Conservation (phyloP, 2,797 vertebrate species). For the Microcaecilia unicolor region DNA sequence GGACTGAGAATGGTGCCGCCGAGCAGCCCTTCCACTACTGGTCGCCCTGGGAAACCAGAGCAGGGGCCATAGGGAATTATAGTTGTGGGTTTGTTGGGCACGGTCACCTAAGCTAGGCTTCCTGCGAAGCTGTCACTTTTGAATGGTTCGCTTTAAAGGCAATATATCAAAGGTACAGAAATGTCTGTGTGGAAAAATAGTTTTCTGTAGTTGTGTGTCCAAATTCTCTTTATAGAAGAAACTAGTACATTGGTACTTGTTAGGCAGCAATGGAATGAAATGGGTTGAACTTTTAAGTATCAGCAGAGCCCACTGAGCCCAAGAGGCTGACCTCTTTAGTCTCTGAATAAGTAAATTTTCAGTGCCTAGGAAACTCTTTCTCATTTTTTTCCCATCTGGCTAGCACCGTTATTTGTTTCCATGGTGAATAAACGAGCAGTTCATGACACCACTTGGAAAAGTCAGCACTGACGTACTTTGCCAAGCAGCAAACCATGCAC, state of each 20-base stretch:
- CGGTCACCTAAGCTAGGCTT: neutral
- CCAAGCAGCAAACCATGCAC: slow-evolving; percentile 19
- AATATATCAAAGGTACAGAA: neutral
- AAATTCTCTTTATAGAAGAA: slow-evolving; percentile 3
- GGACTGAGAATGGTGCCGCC: too few relatives aligned
- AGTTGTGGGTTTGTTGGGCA: neutral
- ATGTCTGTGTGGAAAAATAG: neutral
- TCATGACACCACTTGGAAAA: slow-evolving; percentile 33
- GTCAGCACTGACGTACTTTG: slow-evolving; percentile 43
- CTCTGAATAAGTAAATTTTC: slow-evolving; percentile 38
- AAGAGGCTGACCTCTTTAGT: slow-evolving; percentile 20
- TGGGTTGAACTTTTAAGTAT: slow-evolving; percentile 32
- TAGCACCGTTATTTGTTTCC: slow-evolving; percentile 58
- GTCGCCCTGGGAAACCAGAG: neutral
- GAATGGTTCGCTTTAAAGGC: neutral
- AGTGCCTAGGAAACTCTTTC: slow-evolving; percentile 30
- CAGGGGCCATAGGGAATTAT: too few relatives aligned
- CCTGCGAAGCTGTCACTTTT: neutral
- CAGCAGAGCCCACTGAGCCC: slow-evolving; percentile 17
- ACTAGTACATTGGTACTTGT: slow-evolving; percentile 13
- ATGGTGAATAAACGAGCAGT: slow-evolving; percentile 58
- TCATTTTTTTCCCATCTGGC: slow-evolving; percentile 11
- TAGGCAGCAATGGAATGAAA: slow-evolving; percentile 14
- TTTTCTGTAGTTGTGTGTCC: slow-evolving; percentile 1
- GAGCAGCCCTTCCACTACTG: neutral